Conservation (phyloP, 2,888 invertebrate genomes). For the Parascotia fuliginaria region DNA sequence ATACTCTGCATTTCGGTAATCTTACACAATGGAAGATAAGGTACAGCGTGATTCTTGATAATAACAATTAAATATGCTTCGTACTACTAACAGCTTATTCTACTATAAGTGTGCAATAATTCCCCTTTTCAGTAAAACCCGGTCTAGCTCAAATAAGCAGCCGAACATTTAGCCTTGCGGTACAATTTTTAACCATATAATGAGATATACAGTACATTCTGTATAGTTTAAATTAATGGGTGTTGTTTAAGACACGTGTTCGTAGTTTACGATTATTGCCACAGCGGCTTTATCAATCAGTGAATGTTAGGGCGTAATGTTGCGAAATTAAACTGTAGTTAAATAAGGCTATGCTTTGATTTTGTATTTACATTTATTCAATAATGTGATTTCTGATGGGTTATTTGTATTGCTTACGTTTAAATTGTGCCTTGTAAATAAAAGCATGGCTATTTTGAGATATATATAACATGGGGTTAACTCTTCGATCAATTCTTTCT, state of each 20-base stretch:
- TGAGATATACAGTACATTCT: slow-evolving; percentile 20
- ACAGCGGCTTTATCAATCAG: slow-evolving; percentile 49
- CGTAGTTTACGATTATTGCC: slow-evolving; percentile 11
- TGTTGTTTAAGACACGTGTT: slow-evolving; percentile 35
- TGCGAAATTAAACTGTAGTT: slow-evolving; percentile 38
- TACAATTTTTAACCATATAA: slow-evolving; percentile 20
- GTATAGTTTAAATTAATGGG: slow-evolving; percentile 33
- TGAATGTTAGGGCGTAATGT: slow-evolving; percentile 41
- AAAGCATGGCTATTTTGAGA: too few species aligned
- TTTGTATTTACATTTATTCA: neutral
- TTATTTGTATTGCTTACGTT: neutral
- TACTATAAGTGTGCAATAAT: too few species aligned
- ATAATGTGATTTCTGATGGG: too few species aligned
- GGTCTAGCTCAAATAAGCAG: too few species aligned
- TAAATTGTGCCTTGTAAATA: neutral
- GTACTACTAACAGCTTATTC: too few species aligned
- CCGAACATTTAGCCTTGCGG: slow-evolving; percentile 20
- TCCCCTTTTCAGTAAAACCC: too few species aligned
- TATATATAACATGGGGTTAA: too few species aligned
- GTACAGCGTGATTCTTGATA: too few species aligned
- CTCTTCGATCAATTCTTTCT: too few species aligned
- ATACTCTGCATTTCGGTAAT: too few species aligned
- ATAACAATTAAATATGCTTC: too few species aligned
- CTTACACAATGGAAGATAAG: too few species aligned
- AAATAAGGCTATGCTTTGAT: slow-evolving; percentile 21